Base-by-base conservation (phyloP, 2,888 invertebrate genomes). In the Plagiodera versicolora region DNA sequence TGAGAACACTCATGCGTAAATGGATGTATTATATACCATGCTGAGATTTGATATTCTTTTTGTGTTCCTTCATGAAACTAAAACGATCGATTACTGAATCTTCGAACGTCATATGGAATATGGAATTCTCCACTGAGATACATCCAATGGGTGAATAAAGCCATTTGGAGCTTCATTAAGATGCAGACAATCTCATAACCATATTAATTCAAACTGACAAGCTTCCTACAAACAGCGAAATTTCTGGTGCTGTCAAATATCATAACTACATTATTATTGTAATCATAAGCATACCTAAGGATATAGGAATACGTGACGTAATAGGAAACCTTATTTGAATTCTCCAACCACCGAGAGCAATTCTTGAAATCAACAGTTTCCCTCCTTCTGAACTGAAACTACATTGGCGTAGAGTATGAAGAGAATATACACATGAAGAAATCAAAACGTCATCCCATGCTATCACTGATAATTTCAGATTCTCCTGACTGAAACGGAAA, bases 181-280 rank as follows among this genome's bases (percentile, higher is more conserved):
- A 32, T 32, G 30, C 14, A 30, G 47, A 55, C 55, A 50, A 60
- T 50, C 51, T 55, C 60, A 55, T 53, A 50, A 30, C 52, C 32
- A 18, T 50, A 50, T 49, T 60, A 60, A 60, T 59, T 51, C 51
- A 19, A 35, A 18, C 32, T 24, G 53, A 57, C 54, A 54, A 52
- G 51, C 54, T 46, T 18, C 35, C 8, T 39, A 35, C 39, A 18
- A 20, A 50, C 14, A 19, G 30, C 20, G 35, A 10, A 52, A 39
- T 52, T 52, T 65, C 66, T 60, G 64, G 57, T 58, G 61, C 59
- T 56, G 64, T 59, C 63, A 54, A 24, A 62, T 60, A 63, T 66
- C 63, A 66, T 70, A 69, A 70, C 68, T 67, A 67, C 65, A 70
- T 70, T 70, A 70, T 68, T 67, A 67, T 69, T 69, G 70, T 68